These are phyloP conservation scores for Phymastichus coffea DNA, from an alignment of 1,140 invertebrate species.

Conservation along the genomic window DNA sequence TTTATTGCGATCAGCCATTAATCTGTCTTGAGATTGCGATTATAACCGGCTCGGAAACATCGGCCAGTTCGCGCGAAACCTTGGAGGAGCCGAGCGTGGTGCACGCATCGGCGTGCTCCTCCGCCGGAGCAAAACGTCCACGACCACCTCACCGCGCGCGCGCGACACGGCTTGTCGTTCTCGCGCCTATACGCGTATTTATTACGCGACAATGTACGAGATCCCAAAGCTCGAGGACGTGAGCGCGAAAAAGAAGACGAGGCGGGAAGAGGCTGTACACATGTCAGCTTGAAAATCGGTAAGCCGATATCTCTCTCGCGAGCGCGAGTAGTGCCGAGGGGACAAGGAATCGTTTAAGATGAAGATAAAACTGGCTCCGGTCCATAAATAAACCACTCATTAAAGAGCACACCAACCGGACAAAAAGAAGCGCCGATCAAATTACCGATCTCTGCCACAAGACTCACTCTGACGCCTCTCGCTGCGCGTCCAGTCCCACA, in stretches of 20 bases:
- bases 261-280: no score
- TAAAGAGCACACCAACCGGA: background rate
- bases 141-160: no score
- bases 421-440: conserved; percentile 15
- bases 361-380: conserved; percentile 18
- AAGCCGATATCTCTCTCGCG: conserved; percentile 18
- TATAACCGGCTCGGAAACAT: no score
- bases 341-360: conserved; percentile 27
- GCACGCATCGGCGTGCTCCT: no score
- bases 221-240: background rate
- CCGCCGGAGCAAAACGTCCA: no score
- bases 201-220: background rate
- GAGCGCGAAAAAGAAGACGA: background rate
- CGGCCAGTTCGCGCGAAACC: no score
- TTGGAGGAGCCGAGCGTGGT: no score
- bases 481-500: background rate
- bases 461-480: background rate
- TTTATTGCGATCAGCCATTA: no score
- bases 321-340: no score
- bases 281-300: no score
- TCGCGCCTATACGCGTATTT: background rate
- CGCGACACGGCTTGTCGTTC: no score
- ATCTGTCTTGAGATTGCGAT: no score
- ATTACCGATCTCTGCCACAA: background rate
- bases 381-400: conserved; percentile 24